Percentiles rank a stretch among this genome's conserved stretches.
phyloP scores from a whole-genome alignment of 2,888 invertebrate genomes.

The Ichneumoninae sp. region DNA sequence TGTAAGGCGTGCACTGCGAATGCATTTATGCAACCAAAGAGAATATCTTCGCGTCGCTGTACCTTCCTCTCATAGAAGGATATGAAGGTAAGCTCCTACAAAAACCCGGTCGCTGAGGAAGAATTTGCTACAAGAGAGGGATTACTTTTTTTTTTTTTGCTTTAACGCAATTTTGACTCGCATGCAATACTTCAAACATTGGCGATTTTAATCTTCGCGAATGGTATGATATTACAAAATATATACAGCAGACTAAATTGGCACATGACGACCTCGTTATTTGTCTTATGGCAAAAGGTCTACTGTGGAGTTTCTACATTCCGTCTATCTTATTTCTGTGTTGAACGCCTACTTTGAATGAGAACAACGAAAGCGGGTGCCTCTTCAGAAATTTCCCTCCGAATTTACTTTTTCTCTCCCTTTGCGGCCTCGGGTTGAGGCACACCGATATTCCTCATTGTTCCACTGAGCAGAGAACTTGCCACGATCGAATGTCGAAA shows the following conservation, averaged over 20 bases:
- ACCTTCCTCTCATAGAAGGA: neutral
- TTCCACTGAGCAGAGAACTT: conserved; percentile 41
- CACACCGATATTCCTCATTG: conserved; percentile 22
- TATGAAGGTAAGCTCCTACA: neutral
- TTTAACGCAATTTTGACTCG: neutral
- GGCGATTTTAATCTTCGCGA: neutral
- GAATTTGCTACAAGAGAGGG: neutral
- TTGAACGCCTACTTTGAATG: neutral
- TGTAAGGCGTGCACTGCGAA: neutral
- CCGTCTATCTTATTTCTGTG: neutral
- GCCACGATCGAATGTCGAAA: conserved; percentile 46
- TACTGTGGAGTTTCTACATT: neutral
- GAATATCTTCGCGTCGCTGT: neutral
- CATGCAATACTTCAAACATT: neutral
- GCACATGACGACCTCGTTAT: neutral
- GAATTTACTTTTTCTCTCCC: conserved; percentile 1
- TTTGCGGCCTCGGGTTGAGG: neutral
- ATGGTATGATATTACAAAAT: neutral
- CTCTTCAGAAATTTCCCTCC: neutral
- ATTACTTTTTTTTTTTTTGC: neutral
- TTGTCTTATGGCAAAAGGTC: neutral
- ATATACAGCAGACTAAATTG: neutral
- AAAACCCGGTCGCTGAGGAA: neutral
- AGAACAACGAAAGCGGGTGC: neutral
- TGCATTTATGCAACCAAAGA: conserved; percentile 16